Percentiles rank a stretch among this genome's conserved stretches.
These are phyloP conservation scores for Limosa lapponica DNA, from an alignment of 2,797 vertebrate species.

Conservation along the genomic window DNA sequence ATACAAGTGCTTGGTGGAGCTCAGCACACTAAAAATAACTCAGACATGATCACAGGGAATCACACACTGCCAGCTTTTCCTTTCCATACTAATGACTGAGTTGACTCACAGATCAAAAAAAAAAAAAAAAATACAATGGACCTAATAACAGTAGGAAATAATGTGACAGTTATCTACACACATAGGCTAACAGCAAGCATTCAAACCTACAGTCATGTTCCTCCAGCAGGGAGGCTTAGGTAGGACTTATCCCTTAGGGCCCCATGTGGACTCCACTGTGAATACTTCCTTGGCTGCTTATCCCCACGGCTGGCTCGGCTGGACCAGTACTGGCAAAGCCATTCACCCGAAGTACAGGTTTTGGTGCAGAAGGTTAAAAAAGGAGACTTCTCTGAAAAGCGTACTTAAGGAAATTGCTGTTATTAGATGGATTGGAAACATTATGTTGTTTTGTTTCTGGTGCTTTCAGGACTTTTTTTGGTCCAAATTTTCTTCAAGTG, in stretches of 20 bases:
- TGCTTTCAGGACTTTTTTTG: not conserved
- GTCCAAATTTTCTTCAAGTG: not conserved
- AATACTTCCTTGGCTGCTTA: not conserved
- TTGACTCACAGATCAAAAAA: not conserved
- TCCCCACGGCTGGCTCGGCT: not conserved
- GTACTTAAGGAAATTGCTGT: not conserved
- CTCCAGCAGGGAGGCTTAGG: not conserved
- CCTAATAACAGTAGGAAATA: not conserved
- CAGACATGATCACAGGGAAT: not conserved
- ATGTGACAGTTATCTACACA: not conserved
- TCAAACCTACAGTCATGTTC: fast-evolving
- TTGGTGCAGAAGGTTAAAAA: not conserved
- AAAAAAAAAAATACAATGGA: not conserved
- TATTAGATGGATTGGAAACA: not conserved
- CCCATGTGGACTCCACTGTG: no score
- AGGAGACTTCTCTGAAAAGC: not conserved
- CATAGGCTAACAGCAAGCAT: not conserved
- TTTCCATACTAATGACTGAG: not conserved
- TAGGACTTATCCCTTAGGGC: not conserved
- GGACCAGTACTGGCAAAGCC: not conserved
- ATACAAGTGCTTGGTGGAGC: not conserved
- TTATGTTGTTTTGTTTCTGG: not conserved
- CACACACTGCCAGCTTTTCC: not conserved
- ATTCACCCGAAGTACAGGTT: not conserved
- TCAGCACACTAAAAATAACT: not conserved